phyloP scores from a whole-genome alignment of 2,888 invertebrate species.

The Synanthedon vespiformis region DNA sequence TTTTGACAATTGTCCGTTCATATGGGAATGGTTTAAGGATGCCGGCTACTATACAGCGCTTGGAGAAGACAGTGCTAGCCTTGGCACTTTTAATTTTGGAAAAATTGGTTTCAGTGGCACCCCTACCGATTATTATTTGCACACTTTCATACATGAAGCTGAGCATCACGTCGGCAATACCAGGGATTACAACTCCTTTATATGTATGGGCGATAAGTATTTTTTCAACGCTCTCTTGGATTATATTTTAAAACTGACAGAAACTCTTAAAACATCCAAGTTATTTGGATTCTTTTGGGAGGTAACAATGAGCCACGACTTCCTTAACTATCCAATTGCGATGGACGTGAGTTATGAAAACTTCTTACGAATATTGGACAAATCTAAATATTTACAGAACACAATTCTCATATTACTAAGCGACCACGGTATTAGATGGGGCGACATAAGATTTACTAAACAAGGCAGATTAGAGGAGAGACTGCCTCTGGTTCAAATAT shows the following conservation, averaged over 20 bases:
- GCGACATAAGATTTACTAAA: conserved; percentile 83
- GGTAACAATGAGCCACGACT: conserved; percentile 86
- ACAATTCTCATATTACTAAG: conserved; percentile 82
- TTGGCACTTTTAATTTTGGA: conserved; percentile 85
- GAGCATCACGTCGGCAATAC: conserved; percentile 77
- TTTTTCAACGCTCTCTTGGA: conserved; percentile 79
- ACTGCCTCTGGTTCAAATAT: conserved; percentile 81
- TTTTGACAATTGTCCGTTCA: conserved; percentile 84
- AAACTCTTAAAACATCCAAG: conserved; percentile 66
- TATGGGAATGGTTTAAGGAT: conserved; percentile 84
- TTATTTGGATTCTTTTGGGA: conserved; percentile 90
- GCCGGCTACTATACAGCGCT: conserved; percentile 82
- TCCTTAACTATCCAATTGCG: conserved; percentile 80
- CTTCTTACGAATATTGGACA: conserved; percentile 69
- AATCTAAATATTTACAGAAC: conserved; percentile 69
- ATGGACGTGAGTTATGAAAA: conserved; percentile 76
- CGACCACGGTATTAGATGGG: conserved; percentile 93
- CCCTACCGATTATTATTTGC: conserved; percentile 88
- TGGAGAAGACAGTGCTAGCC: conserved; percentile 84
- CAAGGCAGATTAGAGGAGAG: conserved; percentile 91
- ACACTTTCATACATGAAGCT: conserved; percentile 78
- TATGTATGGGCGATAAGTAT: conserved; percentile 78
- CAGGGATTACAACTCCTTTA: conserved; percentile 72
- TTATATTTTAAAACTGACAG: conserved; percentile 75
- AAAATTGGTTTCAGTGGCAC: conserved; percentile 81